phyloP scores from a whole-genome alignment of 2,888 invertebrate genomes.

The Erebia aethiops region DNA sequence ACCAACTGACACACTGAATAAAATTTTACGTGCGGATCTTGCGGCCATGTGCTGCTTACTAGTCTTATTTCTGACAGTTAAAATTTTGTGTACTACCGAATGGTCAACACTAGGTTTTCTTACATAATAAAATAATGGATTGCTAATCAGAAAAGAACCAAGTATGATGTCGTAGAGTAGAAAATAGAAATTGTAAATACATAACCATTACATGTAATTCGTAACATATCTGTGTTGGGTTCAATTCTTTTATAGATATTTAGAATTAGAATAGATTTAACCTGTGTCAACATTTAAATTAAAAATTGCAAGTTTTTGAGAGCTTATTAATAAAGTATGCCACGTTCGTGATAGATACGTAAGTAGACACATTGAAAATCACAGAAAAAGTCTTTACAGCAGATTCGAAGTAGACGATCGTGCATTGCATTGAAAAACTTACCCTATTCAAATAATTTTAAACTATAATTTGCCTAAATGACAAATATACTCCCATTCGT shows the following conservation, averaged over 20 bases:
- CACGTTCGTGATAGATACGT: too few species aligned
- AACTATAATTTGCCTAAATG: too few species aligned
- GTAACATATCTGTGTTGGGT: slow-evolving; percentile 67
- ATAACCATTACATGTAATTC: slow-evolving; percentile 55
- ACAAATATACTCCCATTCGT: too few species aligned
- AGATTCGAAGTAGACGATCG: too few species aligned
- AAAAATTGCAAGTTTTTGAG: background rate
- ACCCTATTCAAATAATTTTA: too few species aligned
- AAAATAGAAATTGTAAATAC: slow-evolving; percentile 60
- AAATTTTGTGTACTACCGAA: slow-evolving; percentile 1
- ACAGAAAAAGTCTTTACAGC: too few species aligned
- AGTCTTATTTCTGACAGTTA: background rate
- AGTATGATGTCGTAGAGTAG: slow-evolving; percentile 36
- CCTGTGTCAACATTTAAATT: slow-evolving; percentile 34
- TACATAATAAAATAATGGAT: slow-evolving; percentile 26
- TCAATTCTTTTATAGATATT: slow-evolving; percentile 47
- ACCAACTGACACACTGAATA: too few species aligned
- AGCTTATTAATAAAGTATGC: too few species aligned
- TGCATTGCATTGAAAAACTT: too few species aligned
- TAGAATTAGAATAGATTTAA: slow-evolving; percentile 20
- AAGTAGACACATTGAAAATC: too few species aligned
- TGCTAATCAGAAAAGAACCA: slow-evolving; percentile 50
- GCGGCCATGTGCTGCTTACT: too few species aligned
- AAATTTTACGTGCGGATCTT: too few species aligned
- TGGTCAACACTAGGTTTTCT: slow-evolving; percentile 54